phyloP scores from a whole-genome alignment of 2,888 invertebrate genomes.

The Thalpophila matura region DNA sequence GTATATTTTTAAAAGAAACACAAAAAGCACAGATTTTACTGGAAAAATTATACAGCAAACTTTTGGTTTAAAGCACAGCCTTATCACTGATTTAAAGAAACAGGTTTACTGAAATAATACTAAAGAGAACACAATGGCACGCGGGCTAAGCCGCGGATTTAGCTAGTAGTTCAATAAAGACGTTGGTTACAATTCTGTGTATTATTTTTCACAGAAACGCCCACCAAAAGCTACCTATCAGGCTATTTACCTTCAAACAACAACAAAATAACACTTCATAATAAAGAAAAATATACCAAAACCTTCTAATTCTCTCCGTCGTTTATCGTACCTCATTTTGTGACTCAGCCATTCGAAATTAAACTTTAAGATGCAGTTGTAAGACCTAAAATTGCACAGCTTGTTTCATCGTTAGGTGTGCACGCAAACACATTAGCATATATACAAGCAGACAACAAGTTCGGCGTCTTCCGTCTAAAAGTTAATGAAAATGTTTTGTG shows the following conservation, averaged over 20 bases:
- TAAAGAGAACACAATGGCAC: too few species aligned
- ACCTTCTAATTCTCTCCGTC: slow-evolving; percentile 49
- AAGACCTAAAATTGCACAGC: slow-evolving; percentile 45
- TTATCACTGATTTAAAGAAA: too few species aligned
- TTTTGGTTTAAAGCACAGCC: too few species aligned
- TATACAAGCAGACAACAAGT: slow-evolving; percentile 78
- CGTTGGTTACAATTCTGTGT: too few species aligned
- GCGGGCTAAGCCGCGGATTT: too few species aligned
- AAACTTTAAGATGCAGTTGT: slow-evolving; percentile 37
- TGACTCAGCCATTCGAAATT: slow-evolving; percentile 29
- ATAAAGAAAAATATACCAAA: slow-evolving; percentile 47
- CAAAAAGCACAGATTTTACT: too few species aligned
- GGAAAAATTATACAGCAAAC: too few species aligned
- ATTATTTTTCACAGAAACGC: neutral
- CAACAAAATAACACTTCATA: slow-evolving; percentile 29
- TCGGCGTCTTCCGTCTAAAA: slow-evolving; percentile 66
- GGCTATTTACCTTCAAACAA: slow-evolving; percentile 14
- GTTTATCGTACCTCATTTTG: slow-evolving; percentile 50
- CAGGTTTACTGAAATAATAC: too few species aligned
- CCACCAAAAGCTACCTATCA: neutral
- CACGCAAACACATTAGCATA: slow-evolving; percentile 79
- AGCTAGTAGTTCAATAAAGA: too few species aligned
- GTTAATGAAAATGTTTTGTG: slow-evolving; percentile 76
- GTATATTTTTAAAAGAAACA: too few species aligned
- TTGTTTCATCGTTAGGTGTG: slow-evolving; percentile 49